A percentile compares a stretch with the other conserved stretches of the same genome.
These are phyloP conservation scores for Paguma larvata DNA, from an alignment of 2,797 vertebrate species.

Conservation along the genomic window DNA sequence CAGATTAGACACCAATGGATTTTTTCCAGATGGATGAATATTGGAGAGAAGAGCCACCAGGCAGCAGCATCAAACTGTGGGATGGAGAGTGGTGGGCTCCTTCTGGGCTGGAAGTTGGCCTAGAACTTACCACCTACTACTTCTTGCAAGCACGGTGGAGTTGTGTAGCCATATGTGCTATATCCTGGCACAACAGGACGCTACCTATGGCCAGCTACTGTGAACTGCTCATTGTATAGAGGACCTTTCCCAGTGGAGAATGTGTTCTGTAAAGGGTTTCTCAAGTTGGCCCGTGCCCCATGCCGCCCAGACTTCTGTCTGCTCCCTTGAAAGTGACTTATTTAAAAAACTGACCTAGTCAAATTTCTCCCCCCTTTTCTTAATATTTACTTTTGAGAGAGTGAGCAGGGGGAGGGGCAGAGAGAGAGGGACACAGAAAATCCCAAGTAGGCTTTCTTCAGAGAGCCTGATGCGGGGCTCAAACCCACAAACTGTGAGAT, in stretches of 20 bases:
- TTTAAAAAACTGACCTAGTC: not conserved
- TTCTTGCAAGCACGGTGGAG: not conserved
- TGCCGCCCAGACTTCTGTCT: not conserved
- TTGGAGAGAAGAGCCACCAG: constrained; percentile 2
- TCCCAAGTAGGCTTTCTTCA: too few relatives aligned
- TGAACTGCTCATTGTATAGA: not conserved
- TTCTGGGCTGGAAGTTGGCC: not conserved
- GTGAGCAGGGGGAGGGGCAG: too few relatives aligned
- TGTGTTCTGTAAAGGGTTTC: constrained; percentile 12
- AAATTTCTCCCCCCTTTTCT: not conserved
- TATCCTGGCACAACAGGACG: not conserved
- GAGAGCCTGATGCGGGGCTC: too few relatives aligned
- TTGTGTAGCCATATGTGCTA: not conserved
- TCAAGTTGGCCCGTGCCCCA: not conserved
- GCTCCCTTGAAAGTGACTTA: not conserved
- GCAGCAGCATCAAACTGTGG: not conserved
- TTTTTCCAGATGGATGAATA: constrained; percentile 39
- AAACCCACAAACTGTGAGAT: too few relatives aligned
- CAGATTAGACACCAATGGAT: not conserved
- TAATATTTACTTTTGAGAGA: too few relatives aligned
- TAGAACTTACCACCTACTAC: not conserved
- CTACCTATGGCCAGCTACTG: not conserved
- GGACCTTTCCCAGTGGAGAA: not conserved
- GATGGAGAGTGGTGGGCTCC: not conserved
- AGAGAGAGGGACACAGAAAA: too few relatives aligned